Evolutionary conservation across 2,888 invertebrate species (phyloP).

Genomic region (Orthosia cruda): DNA sequence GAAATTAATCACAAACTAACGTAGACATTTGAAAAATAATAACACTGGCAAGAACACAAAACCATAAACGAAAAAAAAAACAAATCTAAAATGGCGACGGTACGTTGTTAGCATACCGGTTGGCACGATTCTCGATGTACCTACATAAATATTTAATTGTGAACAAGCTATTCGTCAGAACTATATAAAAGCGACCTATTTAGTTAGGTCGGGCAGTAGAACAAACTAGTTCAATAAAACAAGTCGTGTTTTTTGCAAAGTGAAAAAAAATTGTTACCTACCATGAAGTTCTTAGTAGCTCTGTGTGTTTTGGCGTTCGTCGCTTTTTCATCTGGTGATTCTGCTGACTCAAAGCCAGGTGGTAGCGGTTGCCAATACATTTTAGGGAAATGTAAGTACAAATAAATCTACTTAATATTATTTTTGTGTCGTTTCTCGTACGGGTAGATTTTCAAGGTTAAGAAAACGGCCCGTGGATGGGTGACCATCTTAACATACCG

Average conservation of each 20-base stretch:
- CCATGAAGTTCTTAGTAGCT: constrained; percentile 71
- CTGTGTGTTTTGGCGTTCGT: constrained; percentile 66
- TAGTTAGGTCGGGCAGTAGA: constrained; percentile 34
- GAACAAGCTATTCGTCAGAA: constrained; percentile 2
- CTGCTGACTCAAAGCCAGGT: constrained; percentile 52
- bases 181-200: constrained; percentile 53
- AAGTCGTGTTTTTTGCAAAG: constrained; percentile 38
- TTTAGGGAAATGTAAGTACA: constrained; percentile 45
- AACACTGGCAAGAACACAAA: neutral
- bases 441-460: too few species aligned
- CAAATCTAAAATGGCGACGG: constrained; percentile 35
- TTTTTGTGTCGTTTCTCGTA: too few species aligned
- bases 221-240: constrained; percentile 15
- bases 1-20: too few species aligned
- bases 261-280: constrained; percentile 38
- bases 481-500: too few species aligned
- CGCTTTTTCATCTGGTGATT: constrained; percentile 47
- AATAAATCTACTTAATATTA: too few species aligned
- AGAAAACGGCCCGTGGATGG: too few species aligned
- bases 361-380: constrained; percentile 73
- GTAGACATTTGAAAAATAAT: too few species aligned
- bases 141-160: constrained; percentile 22
- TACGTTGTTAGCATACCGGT: constrained; percentile 14
- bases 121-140: constrained; percentile 26
- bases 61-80: neutral